Evolutionary conservation across 2,113 vertebrate genomes (phyloP), one percentile per base, ranked within the genome.

Genomic region (Phycodurus eques): DNA sequence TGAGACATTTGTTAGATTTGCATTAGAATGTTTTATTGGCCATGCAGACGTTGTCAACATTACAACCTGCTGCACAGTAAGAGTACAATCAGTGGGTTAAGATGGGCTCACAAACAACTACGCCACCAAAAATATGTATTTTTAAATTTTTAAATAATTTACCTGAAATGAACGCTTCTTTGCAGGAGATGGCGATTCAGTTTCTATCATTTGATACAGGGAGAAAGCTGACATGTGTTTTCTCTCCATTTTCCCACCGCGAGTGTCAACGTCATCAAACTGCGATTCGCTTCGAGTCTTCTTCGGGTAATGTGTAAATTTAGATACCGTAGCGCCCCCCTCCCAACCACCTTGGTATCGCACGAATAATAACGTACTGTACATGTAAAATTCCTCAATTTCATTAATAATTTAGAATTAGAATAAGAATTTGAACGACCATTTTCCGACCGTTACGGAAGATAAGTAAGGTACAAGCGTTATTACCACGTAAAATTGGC

Each of bases 211-310:
- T 42, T 90, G 79, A 83, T 93, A 94, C 44, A 91, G 63, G 20
- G 81, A 80, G 80, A 93, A 91, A 0, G 93, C 92, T 1, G 93
- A 93, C 92, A 91, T 88, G 82, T 83, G 89, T 91, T 86, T 87
- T 43, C 73, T 76, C 74, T 92, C 91, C 92, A 93, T 92, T 75
- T 84, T 83, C 22, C 1, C 0, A 0, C 0, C 0, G 44, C 31
- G 80, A 84, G 80, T 84, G 81, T 80, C 77, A 13, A 4, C 33
- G 80, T 87, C 82, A 86, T 84, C 80, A 81, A 17, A 4, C 33
- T 15, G 88, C 76, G 87, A 83, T 83, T 0, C 49, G 13, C 1
- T 0, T 2, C 2, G 4, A 0, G 2, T 56, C 63, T 78, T 76
- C 78, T 82, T 78, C 66, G 44, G 0, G 17, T 4, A 11, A 5